Conservation (phyloP, 2,888 invertebrate species). For the Branchellion lobata region DNA sequence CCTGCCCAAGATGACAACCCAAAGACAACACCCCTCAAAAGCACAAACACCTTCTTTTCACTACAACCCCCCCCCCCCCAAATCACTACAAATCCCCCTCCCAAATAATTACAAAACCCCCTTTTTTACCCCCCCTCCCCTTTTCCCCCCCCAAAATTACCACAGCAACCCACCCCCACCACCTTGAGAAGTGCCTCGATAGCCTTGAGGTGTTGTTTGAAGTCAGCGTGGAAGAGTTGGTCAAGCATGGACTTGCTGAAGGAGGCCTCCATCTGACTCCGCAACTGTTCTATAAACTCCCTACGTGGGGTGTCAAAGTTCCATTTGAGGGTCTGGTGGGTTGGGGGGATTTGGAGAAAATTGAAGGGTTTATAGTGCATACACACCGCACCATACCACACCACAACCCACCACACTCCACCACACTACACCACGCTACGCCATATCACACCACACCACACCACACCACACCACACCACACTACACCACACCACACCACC, state of each 20-base stretch:
- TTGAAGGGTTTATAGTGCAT: background rate
- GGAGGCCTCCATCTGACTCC: slow-evolving; percentile 87
- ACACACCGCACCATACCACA: background rate
- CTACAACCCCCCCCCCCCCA: too few relatives aligned
- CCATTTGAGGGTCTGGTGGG: slow-evolving; percentile 76
- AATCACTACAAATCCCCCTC: too few relatives aligned
- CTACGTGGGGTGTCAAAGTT: slow-evolving; percentile 88
- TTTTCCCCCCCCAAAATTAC: background rate
- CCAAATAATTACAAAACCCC: too few relatives aligned
- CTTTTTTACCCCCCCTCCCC: too few relatives aligned
- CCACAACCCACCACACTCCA: background rate
- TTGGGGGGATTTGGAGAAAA: too few relatives aligned
- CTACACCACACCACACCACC: slow-evolving; percentile 56
- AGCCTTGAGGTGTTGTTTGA: slow-evolving; percentile 89
- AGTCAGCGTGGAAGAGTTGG: slow-evolving; percentile 93
- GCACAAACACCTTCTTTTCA: too few relatives aligned
- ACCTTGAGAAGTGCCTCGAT: slow-evolving; percentile 74
- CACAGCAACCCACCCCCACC: background rate
- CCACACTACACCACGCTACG: background rate
- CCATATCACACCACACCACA: background rate
- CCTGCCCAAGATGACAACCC: too few relatives aligned
- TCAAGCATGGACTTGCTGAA: slow-evolving; percentile 81
- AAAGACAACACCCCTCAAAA: too few relatives aligned
- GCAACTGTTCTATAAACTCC: slow-evolving; percentile 88
- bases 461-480: too few relatives aligned